Percentiles rank a stretch among this genome's conserved stretches.
Conservation (phyloP, 2,797 vertebrate genomes). For the Lemur catta region DNA sequence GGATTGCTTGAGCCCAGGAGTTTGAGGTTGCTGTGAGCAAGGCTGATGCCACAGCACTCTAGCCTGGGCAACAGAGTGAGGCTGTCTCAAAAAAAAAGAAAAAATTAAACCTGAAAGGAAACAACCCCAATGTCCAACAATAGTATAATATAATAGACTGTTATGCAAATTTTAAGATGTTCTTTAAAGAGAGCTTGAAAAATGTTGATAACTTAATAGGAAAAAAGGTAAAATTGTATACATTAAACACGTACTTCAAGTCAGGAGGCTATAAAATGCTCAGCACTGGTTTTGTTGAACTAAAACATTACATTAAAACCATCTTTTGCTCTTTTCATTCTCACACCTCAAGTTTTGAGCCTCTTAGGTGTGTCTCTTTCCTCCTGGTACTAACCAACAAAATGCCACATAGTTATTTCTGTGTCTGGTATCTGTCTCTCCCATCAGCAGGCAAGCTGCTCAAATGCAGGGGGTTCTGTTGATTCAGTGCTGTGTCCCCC, state of each 20-base stretch:
- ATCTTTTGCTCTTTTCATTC: not conserved
- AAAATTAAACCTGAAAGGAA: not conserved
- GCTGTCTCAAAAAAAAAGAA: too few relatives aligned
- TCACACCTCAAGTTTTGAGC: too few relatives aligned
- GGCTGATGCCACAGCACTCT: too few relatives aligned
- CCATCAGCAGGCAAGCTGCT: not conserved
- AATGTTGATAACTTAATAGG: not conserved
- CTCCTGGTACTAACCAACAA: not conserved
- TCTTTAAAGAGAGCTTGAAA: not conserved
- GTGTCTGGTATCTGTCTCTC: not conserved
- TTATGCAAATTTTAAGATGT: not conserved
- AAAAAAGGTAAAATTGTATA: not conserved
- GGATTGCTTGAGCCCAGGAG: too few relatives aligned
- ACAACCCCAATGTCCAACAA: not conserved
- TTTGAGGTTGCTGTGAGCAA: too few relatives aligned
- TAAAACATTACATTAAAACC: not conserved
- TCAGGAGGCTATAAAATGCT: not conserved
- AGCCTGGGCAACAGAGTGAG: too few relatives aligned
- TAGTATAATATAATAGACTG: not conserved
- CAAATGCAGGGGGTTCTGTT: accelerated
- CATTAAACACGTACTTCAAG: not conserved
- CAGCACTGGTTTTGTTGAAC: not conserved
- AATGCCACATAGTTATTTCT: not conserved
- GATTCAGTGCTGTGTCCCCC: not conserved
- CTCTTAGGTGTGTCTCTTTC: not conserved